phyloP scores from a whole-genome alignment of 2,888 invertebrate genomes.

The Chalcis sispes region DNA sequence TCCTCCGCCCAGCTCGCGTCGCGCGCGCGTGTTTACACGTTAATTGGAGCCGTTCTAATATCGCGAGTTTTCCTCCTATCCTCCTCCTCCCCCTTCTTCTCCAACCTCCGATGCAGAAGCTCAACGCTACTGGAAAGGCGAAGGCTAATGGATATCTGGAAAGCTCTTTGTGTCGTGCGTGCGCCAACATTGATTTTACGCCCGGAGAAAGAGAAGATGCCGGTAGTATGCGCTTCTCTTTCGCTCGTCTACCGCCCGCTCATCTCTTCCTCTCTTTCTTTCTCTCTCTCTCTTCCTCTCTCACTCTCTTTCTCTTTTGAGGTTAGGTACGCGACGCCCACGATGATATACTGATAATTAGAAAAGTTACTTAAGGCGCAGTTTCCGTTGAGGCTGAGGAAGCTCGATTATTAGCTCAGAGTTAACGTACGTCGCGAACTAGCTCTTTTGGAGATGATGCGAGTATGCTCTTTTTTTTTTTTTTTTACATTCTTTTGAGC shows the following conservation, averaged over 20 bases:
- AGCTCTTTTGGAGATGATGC: background rate
- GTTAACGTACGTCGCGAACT: background rate
- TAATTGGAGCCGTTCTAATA: conserved; percentile 42
- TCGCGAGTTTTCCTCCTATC: conserved; percentile 26
- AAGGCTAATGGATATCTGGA: conserved; percentile 33
- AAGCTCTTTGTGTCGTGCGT: conserved; percentile 2
- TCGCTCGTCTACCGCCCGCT: background rate
- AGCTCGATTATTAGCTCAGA: conserved; percentile 46
- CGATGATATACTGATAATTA: conserved; percentile 57
- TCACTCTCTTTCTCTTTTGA: background rate
- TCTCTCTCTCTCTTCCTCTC: background rate
- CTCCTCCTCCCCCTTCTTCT: background rate
- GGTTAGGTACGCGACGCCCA: conserved; percentile 36
- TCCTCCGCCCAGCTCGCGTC: background rate
- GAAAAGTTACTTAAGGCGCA: conserved; percentile 54
- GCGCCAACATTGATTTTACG: conserved; percentile 53
- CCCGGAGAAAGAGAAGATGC: background rate
- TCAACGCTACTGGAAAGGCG: background rate
- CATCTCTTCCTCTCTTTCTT: background rate
- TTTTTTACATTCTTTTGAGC: background rate
- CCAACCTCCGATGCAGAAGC: background rate
- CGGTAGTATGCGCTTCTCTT: no score
- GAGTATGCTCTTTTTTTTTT: no score
- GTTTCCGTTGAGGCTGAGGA: background rate
- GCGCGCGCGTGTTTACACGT: conserved; percentile 10